These are phyloP conservation scores for Clarias magur DNA, from an alignment of 2,113 vertebrate genomes.

Conservation along the genomic window DNA sequence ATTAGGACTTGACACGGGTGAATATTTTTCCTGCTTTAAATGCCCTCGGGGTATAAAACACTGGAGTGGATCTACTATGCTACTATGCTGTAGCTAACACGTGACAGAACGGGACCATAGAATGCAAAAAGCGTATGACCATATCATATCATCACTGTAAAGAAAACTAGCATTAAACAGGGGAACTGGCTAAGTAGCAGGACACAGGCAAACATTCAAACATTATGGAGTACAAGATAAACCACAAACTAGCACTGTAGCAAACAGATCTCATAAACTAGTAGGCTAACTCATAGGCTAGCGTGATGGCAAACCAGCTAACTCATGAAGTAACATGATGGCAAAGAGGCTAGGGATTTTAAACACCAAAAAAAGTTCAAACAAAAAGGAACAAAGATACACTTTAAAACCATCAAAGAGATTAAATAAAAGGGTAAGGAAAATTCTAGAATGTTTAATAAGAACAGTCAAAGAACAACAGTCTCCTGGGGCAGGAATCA, in stretches of 20 bases:
- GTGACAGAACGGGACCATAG: not conserved
- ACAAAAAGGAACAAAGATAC: too few species aligned
- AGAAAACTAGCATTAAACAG: not conserved
- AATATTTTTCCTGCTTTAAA: not conserved
- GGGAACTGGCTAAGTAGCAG: not conserved
- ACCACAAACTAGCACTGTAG: not conserved
- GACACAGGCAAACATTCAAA: not conserved
- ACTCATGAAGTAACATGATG: not conserved
- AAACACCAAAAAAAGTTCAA: too few species aligned
- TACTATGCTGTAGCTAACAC: not conserved
- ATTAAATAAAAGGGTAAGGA: not conserved
- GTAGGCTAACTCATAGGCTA: not conserved
- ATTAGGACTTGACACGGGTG: not conserved
- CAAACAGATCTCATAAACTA: not conserved
- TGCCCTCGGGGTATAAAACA: not conserved
- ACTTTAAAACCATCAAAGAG: too few species aligned
- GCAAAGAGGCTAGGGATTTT: not conserved
- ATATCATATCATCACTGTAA: not conserved
- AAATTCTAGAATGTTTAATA: not conserved
- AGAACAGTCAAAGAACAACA: too few species aligned
- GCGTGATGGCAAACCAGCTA: not conserved
- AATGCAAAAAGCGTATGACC: not conserved
- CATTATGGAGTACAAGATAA: not conserved
- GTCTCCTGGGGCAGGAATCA: too few species aligned
- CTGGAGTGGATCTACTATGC: not conserved